Conservation (phyloP, 1,140 invertebrate species). For the Papilio polyxenes region DNA sequence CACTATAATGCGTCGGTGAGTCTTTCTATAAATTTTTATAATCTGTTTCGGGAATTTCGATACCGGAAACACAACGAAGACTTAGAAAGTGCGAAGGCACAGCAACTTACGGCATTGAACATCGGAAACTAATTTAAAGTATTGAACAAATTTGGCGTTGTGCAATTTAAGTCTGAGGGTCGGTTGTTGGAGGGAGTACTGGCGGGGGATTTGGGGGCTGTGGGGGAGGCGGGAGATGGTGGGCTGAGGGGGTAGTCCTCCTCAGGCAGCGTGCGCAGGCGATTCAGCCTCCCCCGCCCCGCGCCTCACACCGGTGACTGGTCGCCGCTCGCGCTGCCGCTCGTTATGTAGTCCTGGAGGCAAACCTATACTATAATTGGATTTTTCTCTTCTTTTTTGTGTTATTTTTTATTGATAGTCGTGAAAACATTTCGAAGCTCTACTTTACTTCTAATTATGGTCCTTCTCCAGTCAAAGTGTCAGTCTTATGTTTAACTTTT, state of each 20-base stretch:
- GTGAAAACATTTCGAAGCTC: neutral
- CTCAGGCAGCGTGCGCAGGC: constrained; percentile 73
- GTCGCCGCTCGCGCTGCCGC: constrained; percentile 70
- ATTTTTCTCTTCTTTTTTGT: neutral
- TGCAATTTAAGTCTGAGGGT: neutral
- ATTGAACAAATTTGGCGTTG: neutral
- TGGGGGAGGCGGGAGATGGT: constrained; percentile 62
- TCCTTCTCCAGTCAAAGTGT: neutral
- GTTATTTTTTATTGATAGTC: neutral
- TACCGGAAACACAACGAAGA: neutral
- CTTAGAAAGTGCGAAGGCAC: neutral
- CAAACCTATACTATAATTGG: neutral
- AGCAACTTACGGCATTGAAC: neutral
- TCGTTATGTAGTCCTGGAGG: constrained; percentile 70
- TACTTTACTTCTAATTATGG: neutral
- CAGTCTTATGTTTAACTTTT: too few species aligned
- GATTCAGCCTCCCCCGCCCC: constrained; percentile 73
- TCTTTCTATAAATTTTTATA: too few species aligned
- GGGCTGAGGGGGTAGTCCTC: constrained; percentile 58
- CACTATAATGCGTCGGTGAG: too few species aligned
- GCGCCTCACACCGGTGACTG: constrained; percentile 75
- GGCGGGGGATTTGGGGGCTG: constrained; percentile 43
- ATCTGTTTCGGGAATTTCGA: neutral
- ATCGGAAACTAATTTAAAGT: neutral
- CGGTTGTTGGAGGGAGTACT: neutral